These are phyloP conservation scores for Panurus biarmicus DNA, from an alignment of 2,113 vertebrate species.

Conservation along the genomic window DNA sequence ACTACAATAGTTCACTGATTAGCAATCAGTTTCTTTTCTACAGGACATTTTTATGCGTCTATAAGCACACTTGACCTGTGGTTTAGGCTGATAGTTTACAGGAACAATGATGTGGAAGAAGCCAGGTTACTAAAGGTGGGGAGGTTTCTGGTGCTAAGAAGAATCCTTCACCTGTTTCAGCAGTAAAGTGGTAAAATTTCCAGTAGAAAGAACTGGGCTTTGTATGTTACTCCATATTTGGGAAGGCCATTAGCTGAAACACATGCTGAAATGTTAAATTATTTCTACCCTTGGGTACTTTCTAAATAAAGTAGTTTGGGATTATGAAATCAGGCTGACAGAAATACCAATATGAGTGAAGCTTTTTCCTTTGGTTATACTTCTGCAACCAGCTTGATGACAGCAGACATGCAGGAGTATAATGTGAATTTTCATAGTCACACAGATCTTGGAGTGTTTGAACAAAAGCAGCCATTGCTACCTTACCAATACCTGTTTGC, in stretches of 20 bases:
- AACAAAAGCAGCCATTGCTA: background rate
- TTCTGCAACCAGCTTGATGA: background rate
- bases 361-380: background rate
- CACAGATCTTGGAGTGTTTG: background rate
- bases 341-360: too few relatives aligned
- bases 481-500: background rate
- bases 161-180: background rate
- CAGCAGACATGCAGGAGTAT: background rate
- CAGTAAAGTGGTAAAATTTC: background rate
- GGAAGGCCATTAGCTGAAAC: background rate
- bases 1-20: constrained; percentile 1
- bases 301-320: background rate
- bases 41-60: background rate
- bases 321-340: background rate
- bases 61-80: background rate
- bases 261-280: background rate
- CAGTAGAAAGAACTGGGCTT: background rate
- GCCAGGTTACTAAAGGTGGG: background rate
- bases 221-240: background rate
- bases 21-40: constrained; percentile 7
- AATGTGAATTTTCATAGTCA: background rate
- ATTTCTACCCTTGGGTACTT: background rate
- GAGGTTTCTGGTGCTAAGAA: background rate
- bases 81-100: background rate
- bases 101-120: background rate